Evolutionary conservation across 1,140 invertebrate genomes (phyloP).

Genomic region (Stratiolaelaps scimitus): DNA sequence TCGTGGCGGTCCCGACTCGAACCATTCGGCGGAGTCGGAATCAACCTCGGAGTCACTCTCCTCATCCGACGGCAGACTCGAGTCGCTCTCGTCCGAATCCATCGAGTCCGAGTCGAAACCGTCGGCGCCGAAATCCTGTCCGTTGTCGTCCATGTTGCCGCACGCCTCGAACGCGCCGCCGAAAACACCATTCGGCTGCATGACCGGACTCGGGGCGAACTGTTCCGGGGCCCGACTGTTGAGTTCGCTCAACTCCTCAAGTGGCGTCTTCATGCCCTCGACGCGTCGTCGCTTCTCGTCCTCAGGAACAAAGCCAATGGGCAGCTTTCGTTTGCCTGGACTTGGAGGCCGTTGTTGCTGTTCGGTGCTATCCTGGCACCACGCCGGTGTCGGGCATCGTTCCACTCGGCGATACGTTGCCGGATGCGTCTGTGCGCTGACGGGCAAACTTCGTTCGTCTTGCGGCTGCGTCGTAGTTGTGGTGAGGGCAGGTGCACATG

Average conservation of each 20-base stretch:
- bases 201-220: background rate
- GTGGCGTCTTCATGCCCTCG: conserved; percentile 4
- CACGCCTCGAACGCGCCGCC: conserved; percentile 3
- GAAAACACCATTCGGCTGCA: conserved; percentile 15
- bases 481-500: too few relatives aligned
- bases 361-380: background rate
- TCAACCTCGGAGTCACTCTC: conserved; percentile 23
- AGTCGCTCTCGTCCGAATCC: conserved; percentile 25
- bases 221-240: conserved; percentile 17
- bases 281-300: conserved; percentile 25
- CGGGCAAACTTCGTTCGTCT: background rate
- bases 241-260: conserved; percentile 19
- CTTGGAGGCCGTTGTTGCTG: background rate
- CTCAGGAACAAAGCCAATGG: background rate
- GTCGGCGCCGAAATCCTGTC: conserved; percentile 23
- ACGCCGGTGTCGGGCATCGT: conserved; percentile 14
- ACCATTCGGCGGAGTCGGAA: conserved; percentile 23
- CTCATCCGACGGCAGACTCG: conserved; percentile 19
- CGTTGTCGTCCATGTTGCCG: conserved; percentile 5
- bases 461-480: background rate
- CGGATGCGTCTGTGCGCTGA: background rate
- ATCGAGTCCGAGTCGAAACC: conserved; percentile 26
- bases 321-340: background rate
- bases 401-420: background rate
- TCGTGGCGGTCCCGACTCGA: conserved; percentile 10